phyloP scores from a whole-genome alignment of 2,113 vertebrate genomes.

The Pavo muticus region DNA sequence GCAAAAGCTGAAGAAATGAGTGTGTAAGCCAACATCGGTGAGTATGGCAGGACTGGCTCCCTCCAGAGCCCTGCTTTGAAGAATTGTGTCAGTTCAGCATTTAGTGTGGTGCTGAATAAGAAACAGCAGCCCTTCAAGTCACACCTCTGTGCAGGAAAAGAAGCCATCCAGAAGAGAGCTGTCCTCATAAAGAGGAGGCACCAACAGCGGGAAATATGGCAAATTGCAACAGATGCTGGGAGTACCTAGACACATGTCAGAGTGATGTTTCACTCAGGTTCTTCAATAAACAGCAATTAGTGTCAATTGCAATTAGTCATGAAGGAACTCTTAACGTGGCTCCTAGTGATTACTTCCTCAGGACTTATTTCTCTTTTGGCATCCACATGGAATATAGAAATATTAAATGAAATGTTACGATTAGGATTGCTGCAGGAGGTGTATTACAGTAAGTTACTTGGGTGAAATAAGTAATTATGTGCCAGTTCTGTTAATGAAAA shows the following conservation, averaged over 20 bases:
- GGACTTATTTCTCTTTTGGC: conserved; percentile 34
- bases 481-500: conserved; percentile 62
- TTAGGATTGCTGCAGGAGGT: conserved; percentile 33
- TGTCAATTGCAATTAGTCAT: conserved; percentile 48
- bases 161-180: not conserved
- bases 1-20: not conserved
- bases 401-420: conserved; percentile 56
- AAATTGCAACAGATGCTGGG: not conserved
- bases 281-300: conserved; percentile 55
- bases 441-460: conserved; percentile 19
- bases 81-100: not conserved
- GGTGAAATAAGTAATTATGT: conserved; percentile 67
- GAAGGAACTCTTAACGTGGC: conserved; percentile 3
- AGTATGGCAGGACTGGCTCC: not conserved
- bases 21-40: not conserved
- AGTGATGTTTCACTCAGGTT: not conserved
- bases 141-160: not conserved
- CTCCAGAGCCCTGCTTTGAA: not conserved
- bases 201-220: not conserved
- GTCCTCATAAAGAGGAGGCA: not conserved
- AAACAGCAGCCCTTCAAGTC: not conserved
- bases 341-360: conserved; percentile 32
- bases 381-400: conserved; percentile 11
- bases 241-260: not conserved
- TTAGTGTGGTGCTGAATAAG: not conserved